Evolutionary conservation across 2,888 invertebrate genomes (phyloP).

Genomic region (Drosophila algonquin): DNA sequence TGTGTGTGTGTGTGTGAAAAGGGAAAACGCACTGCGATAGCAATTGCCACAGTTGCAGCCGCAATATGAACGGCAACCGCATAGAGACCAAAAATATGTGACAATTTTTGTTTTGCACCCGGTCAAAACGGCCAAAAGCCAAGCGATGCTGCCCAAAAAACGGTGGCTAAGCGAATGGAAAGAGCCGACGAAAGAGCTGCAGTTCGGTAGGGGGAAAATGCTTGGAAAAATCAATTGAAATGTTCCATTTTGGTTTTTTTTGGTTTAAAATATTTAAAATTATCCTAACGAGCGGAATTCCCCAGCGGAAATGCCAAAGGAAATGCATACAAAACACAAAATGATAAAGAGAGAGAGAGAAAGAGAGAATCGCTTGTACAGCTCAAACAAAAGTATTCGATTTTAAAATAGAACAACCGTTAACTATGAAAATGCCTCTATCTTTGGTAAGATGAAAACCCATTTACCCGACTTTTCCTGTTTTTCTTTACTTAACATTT

Average conservation of each 20-base stretch:
- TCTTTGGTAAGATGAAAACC: too few relatives aligned
- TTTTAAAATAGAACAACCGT: slow-evolving; percentile 21
- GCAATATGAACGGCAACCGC: slow-evolving; percentile 50
- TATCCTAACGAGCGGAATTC: background rate
- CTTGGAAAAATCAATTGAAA: background rate
- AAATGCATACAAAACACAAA: too few relatives aligned
- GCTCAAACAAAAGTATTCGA: background rate
- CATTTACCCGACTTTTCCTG: too few relatives aligned
- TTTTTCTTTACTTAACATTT: too few relatives aligned
- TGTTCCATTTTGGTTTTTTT: background rate
- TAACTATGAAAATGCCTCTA: too few relatives aligned
- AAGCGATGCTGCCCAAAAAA: slow-evolving; percentile 25
- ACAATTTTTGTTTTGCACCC: slow-evolving; percentile 73
- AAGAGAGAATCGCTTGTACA: background rate
- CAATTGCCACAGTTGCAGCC: slow-evolving; percentile 46
- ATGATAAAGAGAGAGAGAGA: too few relatives aligned
- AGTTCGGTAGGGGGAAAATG: slow-evolving; percentile 8
- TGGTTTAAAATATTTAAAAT: background rate
- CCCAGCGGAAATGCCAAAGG: background rate
- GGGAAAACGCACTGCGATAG: slow-evolving; percentile 55
- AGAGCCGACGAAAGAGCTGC: background rate
- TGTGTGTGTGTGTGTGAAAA: slow-evolving; percentile 24
- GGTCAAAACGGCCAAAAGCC: slow-evolving; percentile 74
- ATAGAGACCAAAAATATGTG: slow-evolving; percentile 70
- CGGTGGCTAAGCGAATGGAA: slow-evolving; percentile 1